These are phyloP conservation scores for Trichacis sp. DNA, from an alignment of 2,888 invertebrate species.

Conservation along the genomic window DNA sequence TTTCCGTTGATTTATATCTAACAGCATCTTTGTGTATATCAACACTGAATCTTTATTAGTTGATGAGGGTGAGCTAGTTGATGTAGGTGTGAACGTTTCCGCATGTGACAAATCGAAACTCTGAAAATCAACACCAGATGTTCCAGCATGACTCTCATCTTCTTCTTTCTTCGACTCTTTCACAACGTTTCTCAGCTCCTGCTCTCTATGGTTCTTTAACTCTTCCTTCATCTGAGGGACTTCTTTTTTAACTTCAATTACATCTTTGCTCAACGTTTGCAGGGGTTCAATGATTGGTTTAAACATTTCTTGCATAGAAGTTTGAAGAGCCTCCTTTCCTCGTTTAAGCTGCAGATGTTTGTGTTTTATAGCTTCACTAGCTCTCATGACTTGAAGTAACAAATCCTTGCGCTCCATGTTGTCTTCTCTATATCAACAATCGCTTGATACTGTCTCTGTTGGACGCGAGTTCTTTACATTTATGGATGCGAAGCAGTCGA, in stretches of 20 bases:
- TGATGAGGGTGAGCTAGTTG: not conserved
- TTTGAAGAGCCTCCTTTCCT: not conserved
- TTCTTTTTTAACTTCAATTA: constrained; percentile 9
- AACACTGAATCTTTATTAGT: not conserved
- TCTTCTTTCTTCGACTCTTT: no score
- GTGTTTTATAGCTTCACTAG: constrained; percentile 26
- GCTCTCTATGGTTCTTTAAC: no score
- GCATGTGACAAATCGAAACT: not conserved
- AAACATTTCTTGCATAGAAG: constrained; percentile 25
- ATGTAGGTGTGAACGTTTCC: no score
- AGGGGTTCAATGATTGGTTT: constrained; percentile 20
- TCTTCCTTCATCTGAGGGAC: not conserved
- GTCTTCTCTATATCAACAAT: not conserved
- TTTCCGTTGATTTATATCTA: constrained; percentile 7
- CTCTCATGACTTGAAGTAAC: constrained; percentile 18
- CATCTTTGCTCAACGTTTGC: constrained; percentile 9
- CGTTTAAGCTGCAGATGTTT: not conserved
- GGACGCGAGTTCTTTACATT: no score
- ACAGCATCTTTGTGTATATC: constrained; percentile 4
- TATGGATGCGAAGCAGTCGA: no score
- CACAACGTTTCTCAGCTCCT: no score
- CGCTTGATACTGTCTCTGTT: no score
- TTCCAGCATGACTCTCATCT: no score
- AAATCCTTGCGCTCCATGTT: not conserved
- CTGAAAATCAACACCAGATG: no score